phyloP scores from a whole-genome alignment of 2,113 vertebrate genomes.

The Engystomops pustulosus region DNA sequence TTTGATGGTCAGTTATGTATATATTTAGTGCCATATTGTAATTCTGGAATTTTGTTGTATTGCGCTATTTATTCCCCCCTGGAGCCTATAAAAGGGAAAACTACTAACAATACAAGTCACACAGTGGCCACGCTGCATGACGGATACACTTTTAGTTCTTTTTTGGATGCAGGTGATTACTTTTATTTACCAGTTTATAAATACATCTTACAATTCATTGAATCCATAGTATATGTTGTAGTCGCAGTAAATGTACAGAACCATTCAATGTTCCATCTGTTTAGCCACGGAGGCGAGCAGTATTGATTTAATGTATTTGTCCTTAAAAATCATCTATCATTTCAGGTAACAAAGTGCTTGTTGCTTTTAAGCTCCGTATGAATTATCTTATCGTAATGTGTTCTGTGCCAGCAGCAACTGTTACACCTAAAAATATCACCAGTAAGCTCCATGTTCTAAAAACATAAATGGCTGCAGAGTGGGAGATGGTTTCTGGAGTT shows the following conservation, averaged over 20 bases:
- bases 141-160: too few relatives aligned
- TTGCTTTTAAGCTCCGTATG: constrained; percentile 4
- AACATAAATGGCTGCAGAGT: constrained; percentile 44
- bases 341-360: constrained; percentile 36
- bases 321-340: constrained; percentile 39
- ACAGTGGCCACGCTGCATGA: too few relatives aligned
- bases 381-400: constrained; percentile 47
- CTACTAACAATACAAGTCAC: too few relatives aligned
- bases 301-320: constrained; percentile 41
- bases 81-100: too few relatives aligned
- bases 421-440: constrained; percentile 46
- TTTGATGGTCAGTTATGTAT: too few relatives aligned
- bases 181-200: not conserved
- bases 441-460: constrained; percentile 25
- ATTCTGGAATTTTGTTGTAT: too few relatives aligned
- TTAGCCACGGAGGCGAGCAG: not conserved
- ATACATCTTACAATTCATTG: not conserved
- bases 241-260: not conserved
- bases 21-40: too few relatives aligned
- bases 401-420: constrained; percentile 42
- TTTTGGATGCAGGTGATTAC: not conserved
- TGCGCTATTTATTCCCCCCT: too few relatives aligned
- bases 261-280: constrained; percentile 17
- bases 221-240: not conserved
- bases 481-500: constrained; percentile 45